These are phyloP conservation scores for Tupaia tana DNA, from an alignment of 2,113 vertebrate genomes.

Conservation along the genomic window DNA sequence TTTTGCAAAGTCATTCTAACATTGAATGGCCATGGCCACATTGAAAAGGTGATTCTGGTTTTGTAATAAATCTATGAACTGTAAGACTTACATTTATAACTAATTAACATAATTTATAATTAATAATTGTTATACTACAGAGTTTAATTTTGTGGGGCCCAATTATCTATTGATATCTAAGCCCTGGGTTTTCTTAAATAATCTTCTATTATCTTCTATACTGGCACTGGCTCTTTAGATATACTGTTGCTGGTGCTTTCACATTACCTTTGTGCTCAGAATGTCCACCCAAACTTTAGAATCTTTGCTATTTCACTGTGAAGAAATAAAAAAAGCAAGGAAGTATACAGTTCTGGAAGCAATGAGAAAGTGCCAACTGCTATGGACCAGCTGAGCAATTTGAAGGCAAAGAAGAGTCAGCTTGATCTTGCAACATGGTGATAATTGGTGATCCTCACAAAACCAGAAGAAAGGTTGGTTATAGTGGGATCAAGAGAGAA, in stretches of 20 bases:
- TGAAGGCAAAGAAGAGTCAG: not conserved
- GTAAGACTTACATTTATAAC: not conserved
- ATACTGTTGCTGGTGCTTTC: not conserved
- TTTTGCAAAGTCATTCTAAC: not conserved
- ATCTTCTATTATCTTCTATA: not conserved
- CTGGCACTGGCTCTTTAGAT: not conserved
- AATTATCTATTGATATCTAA: not conserved
- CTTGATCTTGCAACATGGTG: not conserved
- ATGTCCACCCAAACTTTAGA: constrained; percentile 2
- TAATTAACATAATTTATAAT: not conserved
- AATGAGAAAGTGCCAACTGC: not conserved
- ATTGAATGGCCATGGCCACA: not conserved
- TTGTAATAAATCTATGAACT: not conserved
- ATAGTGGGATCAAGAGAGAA: not conserved
- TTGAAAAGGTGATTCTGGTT: not conserved
- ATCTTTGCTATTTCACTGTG: not conserved
- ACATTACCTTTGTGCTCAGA: not conserved
- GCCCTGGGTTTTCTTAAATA: not conserved
- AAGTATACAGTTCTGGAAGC: not conserved
- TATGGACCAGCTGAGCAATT: not conserved
- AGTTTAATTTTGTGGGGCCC: not conserved
- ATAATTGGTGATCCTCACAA: not conserved
- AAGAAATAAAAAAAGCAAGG: not conserved
- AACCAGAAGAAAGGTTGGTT: not conserved
- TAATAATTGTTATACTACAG: too few species aligned